These are phyloP conservation scores for Escarpia spicata DNA, from an alignment of 2,888 invertebrate genomes.

Conservation along the genomic window DNA sequence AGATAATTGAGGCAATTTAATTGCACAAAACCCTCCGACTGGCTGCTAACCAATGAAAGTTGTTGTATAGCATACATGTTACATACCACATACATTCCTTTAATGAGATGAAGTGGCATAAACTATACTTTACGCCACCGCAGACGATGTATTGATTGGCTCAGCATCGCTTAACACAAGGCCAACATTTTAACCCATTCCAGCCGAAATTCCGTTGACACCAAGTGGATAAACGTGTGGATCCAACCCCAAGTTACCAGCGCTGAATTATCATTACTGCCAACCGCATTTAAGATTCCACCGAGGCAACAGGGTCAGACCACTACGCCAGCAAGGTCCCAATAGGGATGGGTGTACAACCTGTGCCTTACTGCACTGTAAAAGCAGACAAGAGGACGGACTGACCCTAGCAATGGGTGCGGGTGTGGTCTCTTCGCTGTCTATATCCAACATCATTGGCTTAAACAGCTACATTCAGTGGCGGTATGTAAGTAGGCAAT, in stretches of 20 bases:
- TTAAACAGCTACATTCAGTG: not conserved
- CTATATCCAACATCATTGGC: not conserved
- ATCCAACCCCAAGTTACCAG: not conserved
- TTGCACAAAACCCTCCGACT: no score
- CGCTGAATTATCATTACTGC: not conserved
- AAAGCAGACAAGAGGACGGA: not conserved
- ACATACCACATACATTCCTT: not conserved
- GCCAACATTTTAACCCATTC: conserved; percentile 2
- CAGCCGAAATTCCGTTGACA: not conserved
- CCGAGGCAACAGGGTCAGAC: not conserved
- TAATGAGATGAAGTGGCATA: not conserved
- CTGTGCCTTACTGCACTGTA: not conserved
- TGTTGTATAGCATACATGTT: not conserved
- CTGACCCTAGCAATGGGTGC: not conserved
- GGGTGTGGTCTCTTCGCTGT: not conserved
- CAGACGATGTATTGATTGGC: not conserved
- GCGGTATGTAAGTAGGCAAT: not conserved
- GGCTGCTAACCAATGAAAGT: no score
- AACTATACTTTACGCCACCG: not conserved
- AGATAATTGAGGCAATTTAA: no score
- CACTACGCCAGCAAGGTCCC: not conserved
- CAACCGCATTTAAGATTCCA: not conserved
- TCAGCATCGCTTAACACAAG: not conserved
- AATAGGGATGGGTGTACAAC: not conserved
- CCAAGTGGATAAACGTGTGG: not conserved